Evolutionary conservation across 2,113 vertebrate species (phyloP).

Genomic region (Vidua macroura): DNA sequence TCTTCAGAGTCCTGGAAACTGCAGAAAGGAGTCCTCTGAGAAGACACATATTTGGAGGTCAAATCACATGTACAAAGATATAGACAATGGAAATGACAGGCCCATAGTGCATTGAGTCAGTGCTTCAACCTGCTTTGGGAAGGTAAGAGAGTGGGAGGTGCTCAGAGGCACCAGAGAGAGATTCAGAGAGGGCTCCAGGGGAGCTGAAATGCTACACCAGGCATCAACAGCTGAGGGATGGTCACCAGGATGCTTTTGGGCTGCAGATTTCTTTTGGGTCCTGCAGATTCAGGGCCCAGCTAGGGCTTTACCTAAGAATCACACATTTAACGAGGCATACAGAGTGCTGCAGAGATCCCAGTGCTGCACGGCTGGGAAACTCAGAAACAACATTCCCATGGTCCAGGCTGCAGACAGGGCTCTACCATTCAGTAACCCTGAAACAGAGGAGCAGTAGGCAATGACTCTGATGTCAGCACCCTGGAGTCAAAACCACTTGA

Average conservation of each 20-base stretch:
- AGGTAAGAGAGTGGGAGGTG: not conserved
- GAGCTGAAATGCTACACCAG: not conserved
- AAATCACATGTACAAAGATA: not conserved
- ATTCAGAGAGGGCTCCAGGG: not conserved
- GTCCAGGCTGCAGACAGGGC: not conserved
- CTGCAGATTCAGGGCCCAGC: not conserved
- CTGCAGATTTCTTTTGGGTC: not conserved
- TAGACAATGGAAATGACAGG: not conserved
- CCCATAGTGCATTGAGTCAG: not conserved
- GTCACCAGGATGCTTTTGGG: not conserved
- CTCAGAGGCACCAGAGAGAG: not conserved
- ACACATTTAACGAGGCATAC: rapidly evolving
- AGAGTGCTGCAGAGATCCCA: not conserved
- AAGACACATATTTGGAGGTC: not conserved
- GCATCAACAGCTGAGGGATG: not conserved
- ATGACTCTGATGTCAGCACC: not conserved
- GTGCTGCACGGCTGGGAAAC: not conserved
- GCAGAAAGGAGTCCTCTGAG: not conserved
- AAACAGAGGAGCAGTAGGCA: not conserved
- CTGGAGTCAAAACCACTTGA: not conserved
- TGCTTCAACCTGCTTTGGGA: not conserved
- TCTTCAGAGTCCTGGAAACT: not conserved
- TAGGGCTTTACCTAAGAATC: not conserved
- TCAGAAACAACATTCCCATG: not conserved
- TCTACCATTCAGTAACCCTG: not conserved